Evolutionary conservation across 2,888 invertebrate genomes (phyloP), one percentile per base, ranked within the genome.

Genomic region (Lasioglossum figueresi): DNA sequence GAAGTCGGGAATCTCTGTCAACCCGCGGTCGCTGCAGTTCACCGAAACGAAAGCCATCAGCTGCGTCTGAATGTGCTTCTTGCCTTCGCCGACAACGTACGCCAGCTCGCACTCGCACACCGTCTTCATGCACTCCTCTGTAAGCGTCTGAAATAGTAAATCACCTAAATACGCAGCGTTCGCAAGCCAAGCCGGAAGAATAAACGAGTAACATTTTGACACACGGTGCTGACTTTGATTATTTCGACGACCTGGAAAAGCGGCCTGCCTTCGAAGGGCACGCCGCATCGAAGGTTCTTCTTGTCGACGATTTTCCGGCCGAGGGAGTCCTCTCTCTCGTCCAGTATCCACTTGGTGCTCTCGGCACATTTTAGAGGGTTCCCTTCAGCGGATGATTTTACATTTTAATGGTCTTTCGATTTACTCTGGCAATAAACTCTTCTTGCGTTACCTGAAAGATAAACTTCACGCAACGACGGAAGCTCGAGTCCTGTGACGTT

Each of bases 311-410:
- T 95, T 74, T 96, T 95, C 19, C 93, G 91, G 0, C 95, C 94
- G 1, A 96, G 95, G 1, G 96, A 95, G 82, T 95, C 95, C 83
- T 95, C 95, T 27, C 95, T 95, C 82, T 96, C 95, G 93, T 96
- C 95, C 52, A 96, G 95, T 78, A 97, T 95, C 97, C 97, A 97
- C 84, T 96, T 96, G 37, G 97, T 93, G 16, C 96, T 96, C 8
- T 95, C 96, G 90, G 96, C 97, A 92, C 96, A 98, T 94, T 96
- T 96, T 97, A 97, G 96, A 92, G 96, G 95, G 94, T 97, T 97
- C 93, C 96, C 98, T 98, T 89, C 4, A 34, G 6, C 6, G 10
- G 68, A 78, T 5, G 23, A 68, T 37, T 66, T 23, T 16, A 5
- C 23, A 63, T 56, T 52, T 0, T 19, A 37, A 34, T 8, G 31